phyloP scores from a whole-genome alignment of 2,888 invertebrate species.

The Epirrhoe alternata region DNA sequence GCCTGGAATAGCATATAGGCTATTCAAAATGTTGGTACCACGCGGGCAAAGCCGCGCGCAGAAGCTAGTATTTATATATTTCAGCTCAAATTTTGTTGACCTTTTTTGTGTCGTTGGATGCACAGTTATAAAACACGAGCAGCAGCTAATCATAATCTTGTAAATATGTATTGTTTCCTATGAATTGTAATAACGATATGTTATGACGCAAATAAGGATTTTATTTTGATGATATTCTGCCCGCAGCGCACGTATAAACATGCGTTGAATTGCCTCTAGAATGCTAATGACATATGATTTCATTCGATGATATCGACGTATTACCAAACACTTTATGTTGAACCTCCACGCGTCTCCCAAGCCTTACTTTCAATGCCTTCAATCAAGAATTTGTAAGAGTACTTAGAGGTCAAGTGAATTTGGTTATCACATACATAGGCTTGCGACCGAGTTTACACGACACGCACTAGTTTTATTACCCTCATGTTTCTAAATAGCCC shows the following conservation, averaged over 20 bases:
- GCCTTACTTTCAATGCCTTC: constrained; percentile 39
- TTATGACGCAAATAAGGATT: constrained; percentile 67
- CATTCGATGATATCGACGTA: constrained; percentile 66
- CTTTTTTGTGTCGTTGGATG: background rate
- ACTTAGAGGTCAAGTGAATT: constrained; percentile 57
- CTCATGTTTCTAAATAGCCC: constrained; percentile 85
- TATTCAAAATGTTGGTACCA: no score
- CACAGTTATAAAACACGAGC: constrained; percentile 8
- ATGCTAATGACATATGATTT: constrained; percentile 76
- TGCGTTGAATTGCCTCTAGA: constrained; percentile 71
- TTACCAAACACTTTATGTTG: constrained; percentile 58
- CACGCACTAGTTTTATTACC: constrained; percentile 85
- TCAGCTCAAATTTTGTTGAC: constrained; percentile 1
- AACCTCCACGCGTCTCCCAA: constrained; percentile 55
- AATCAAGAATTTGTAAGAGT: constrained; percentile 49
- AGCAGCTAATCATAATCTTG: background rate
- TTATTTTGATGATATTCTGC: constrained; percentile 58
- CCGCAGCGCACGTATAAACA: constrained; percentile 80
- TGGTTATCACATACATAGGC: constrained; percentile 65
- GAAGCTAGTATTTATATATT: no score
- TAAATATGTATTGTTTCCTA: constrained; percentile 47
- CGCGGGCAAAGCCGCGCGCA: no score
- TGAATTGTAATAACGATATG: constrained; percentile 58
- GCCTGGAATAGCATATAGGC: no score
- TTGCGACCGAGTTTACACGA: constrained; percentile 79